Percentiles rank a stretch among this genome's conserved stretches.
phyloP scores from a whole-genome alignment of 2,797 vertebrate species.

The Diceros bicornis region DNA sequence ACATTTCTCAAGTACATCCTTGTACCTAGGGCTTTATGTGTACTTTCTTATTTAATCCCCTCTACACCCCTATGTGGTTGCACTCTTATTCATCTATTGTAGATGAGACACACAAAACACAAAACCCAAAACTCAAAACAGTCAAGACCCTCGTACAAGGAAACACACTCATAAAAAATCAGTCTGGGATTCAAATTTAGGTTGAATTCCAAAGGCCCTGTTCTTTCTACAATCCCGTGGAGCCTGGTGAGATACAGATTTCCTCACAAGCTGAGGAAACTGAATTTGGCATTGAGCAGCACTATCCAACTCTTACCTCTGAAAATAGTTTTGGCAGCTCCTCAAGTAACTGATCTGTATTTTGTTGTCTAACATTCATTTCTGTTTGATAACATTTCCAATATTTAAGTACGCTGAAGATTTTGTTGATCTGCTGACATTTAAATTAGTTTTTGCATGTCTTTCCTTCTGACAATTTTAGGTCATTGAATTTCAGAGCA shows the following conservation, averaged over 20 bases:
- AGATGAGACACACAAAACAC: slow-evolving; percentile 48
- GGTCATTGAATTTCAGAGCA: slow-evolving; percentile 78
- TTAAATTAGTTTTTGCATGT: slow-evolving; percentile 77
- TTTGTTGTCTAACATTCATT: slow-evolving; percentile 80
- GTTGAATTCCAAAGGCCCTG: slow-evolving; percentile 54
- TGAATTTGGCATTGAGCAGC: slow-evolving; percentile 80
- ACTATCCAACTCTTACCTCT: slow-evolving; percentile 77
- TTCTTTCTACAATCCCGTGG: neutral
- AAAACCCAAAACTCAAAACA: slow-evolving; percentile 54
- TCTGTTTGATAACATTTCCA: slow-evolving; percentile 81
- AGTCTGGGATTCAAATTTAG: slow-evolving; percentile 38
- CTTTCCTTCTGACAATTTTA: slow-evolving; percentile 76
- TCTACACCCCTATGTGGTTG: neutral
- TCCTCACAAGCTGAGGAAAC: slow-evolving; percentile 62
- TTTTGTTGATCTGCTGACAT: slow-evolving; percentile 77
- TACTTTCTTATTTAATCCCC: neutral
- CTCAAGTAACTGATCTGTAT: slow-evolving; percentile 78
- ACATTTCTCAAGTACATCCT: neutral
- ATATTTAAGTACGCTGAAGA: slow-evolving; percentile 74
- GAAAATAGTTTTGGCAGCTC: slow-evolving; percentile 84
- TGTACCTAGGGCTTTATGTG: neutral
- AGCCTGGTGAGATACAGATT: slow-evolving; percentile 66
- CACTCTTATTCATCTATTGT: neutral
- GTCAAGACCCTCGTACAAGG: neutral
- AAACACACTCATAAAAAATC: neutral